A percentile compares a stretch with the other conserved stretches of the same genome.
Conservation (phyloP, 2,113 vertebrate genomes). For the Astatotilapia flaviijosephi region DNA sequence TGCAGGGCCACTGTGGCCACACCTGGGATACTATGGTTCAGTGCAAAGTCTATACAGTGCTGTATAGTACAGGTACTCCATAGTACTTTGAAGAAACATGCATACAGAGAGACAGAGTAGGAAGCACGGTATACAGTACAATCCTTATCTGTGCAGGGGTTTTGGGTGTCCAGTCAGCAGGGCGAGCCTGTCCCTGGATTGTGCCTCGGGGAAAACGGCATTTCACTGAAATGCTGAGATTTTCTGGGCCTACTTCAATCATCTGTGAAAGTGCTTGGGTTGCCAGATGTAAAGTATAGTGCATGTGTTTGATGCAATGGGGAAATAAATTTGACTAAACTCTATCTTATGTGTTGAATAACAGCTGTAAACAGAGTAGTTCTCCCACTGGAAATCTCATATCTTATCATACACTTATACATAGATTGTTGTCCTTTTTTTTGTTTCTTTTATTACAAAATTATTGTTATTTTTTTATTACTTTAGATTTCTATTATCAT, state of each 20-base stretch:
- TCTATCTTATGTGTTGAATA: slow-evolving; percentile 38
- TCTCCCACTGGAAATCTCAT: slow-evolving; percentile 46
- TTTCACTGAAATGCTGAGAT: slow-evolving; percentile 51
- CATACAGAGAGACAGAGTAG: slow-evolving; percentile 70
- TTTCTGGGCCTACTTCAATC: slow-evolving; percentile 3
- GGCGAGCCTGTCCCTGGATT: slow-evolving; percentile 26
- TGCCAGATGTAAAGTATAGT: neutral
- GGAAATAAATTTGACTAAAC: slow-evolving; percentile 34
- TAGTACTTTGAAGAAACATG: slow-evolving; percentile 69
- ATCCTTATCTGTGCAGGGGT: slow-evolving; percentile 67
- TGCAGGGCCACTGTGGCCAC: slow-evolving; percentile 14
- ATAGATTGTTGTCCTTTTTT: slow-evolving; percentile 39
- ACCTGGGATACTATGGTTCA: slow-evolving; percentile 62
- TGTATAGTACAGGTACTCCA: slow-evolving; percentile 68
- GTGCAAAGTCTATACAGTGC: slow-evolving; percentile 75
- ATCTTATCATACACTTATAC: slow-evolving; percentile 64
- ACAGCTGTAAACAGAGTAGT: slow-evolving; percentile 63
- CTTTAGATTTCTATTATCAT: slow-evolving; percentile 50
- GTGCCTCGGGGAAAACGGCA: slow-evolving; percentile 34
- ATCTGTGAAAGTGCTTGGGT: neutral
- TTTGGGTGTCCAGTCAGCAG: slow-evolving; percentile 43
- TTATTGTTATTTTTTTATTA: slow-evolving; percentile 56
- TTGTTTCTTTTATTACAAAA: slow-evolving; percentile 63
- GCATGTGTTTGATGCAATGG: neutral
- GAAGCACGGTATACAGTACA: slow-evolving; percentile 72